A percentile compares a stretch with the other conserved stretches of the same genome.
phyloP scores from a whole-genome alignment of 2,113 vertebrate genomes.

The Turnix velox region DNA sequence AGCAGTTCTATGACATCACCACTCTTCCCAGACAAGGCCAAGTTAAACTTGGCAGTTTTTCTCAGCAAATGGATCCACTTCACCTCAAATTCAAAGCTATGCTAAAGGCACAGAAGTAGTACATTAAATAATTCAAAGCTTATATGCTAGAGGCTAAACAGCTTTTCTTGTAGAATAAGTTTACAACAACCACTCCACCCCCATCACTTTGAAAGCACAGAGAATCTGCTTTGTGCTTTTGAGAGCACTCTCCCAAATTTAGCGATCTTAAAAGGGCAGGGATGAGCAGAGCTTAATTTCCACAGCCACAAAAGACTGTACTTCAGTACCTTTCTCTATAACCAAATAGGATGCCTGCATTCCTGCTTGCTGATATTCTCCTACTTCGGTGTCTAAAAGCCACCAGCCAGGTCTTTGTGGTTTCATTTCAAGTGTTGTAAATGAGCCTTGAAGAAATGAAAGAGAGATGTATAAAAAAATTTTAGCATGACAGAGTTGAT shows the following conservation, averaged over 20 bases:
- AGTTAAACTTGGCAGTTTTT: not conserved
- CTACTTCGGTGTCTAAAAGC: slow-evolving; percentile 89
- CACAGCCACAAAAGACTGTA: not conserved
- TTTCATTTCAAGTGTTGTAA: slow-evolving; percentile 90
- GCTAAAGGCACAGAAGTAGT: not conserved
- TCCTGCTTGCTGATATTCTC: slow-evolving; percentile 83
- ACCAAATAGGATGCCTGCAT: slow-evolving; percentile 90
- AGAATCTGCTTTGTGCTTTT: not conserved
- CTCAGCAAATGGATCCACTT: not conserved
- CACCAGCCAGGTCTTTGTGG: slow-evolving; percentile 88
- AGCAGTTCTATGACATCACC: not conserved
- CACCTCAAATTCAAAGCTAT: not conserved
- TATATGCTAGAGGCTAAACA: not conserved
- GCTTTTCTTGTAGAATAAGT: not conserved
- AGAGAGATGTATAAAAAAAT: not conserved
- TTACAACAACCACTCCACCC: not conserved
- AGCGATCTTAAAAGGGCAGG: not conserved
- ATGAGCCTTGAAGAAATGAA: slow-evolving; percentile 77
- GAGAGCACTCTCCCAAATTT: not conserved
- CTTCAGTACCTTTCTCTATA: slow-evolving; percentile 81
- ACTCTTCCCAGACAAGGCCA: not conserved
- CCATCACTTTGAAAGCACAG: not conserved
- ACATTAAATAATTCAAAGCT: not conserved
- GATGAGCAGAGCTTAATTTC: not conserved
- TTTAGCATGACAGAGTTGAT: not conserved